These are phyloP conservation scores for Microctonus aethiopoides DNA, from an alignment of 2,888 invertebrate genomes.

Conservation along the genomic window DNA sequence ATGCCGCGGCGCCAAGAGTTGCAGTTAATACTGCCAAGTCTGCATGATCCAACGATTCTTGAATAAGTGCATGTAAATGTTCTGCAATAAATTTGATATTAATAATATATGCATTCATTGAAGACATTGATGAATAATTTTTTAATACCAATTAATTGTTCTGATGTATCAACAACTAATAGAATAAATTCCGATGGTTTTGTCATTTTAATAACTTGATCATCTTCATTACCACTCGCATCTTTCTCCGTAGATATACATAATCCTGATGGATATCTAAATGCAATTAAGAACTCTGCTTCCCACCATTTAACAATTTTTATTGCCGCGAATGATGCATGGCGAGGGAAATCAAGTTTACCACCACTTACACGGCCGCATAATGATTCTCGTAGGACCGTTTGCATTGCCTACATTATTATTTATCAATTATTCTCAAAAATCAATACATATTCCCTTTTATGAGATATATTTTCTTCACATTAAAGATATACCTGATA, in stretches of 20 bases:
- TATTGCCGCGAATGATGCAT: conserved; percentile 85
- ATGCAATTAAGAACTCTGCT: conserved; percentile 83
- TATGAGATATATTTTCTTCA: neutral
- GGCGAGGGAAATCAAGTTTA: conserved; percentile 83
- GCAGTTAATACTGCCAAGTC: conserved; percentile 84
- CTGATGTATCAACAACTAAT: conserved; percentile 78
- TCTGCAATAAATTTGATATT: conserved; percentile 66
- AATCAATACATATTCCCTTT: neutral
- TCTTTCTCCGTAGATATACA: conserved; percentile 60
- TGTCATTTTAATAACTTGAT: conserved; percentile 76
- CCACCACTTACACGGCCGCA: conserved; percentile 86
- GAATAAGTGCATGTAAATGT: conserved; percentile 82
- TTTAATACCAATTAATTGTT: conserved; percentile 75
- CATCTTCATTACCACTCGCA: conserved; percentile 58
- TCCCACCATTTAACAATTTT: conserved; percentile 90
- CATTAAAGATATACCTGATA: conserved; percentile 76
- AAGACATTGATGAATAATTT: too few relatives aligned
- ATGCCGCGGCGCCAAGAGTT: conserved; percentile 82
- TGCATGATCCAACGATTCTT: conserved; percentile 87
- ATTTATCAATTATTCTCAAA: conserved; percentile 11
- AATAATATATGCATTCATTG: neutral
- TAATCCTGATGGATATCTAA: conserved; percentile 75
- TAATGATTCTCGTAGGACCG: conserved; percentile 81
- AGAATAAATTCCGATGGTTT: conserved; percentile 82
- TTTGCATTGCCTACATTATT: conserved; percentile 73